Conservation (phyloP, 2,113 vertebrate species). For the Ellobius talpinus region DNA sequence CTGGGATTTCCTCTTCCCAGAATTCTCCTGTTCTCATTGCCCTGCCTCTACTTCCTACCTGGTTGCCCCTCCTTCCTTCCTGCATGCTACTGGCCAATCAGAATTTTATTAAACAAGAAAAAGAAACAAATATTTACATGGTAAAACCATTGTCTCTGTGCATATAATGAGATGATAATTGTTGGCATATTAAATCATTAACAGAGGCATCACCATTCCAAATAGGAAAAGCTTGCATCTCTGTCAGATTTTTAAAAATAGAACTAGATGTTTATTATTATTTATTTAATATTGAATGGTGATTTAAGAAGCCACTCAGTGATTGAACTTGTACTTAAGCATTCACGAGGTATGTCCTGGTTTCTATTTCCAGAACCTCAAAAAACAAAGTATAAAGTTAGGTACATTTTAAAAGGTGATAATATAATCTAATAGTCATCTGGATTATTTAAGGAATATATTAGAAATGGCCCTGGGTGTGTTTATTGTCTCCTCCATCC, state of each 20-base stretch:
- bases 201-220: background rate
- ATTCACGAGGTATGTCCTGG: background rate
- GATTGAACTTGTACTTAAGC: background rate
- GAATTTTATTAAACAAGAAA: too few species aligned
- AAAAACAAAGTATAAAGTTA: background rate
- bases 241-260: background rate
- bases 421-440: background rate
- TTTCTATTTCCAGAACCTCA: background rate
- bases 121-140: too few species aligned
- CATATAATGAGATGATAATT: background rate
- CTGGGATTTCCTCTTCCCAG: too few species aligned
- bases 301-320: background rate
- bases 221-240: background rate
- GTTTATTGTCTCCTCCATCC: background rate
- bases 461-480: background rate
- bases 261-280: background rate
- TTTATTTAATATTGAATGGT: background rate
- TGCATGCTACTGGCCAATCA: too few species aligned
- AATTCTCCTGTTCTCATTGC: too few species aligned
- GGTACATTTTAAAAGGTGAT: background rate
- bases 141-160: too few species aligned
- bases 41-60: too few species aligned
- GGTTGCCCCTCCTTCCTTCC: too few species aligned
- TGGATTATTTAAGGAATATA: background rate
- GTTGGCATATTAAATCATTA: background rate